These are phyloP conservation scores for Drosophila mettleri DNA, from an alignment of 2,888 invertebrate genomes.

Conservation along the genomic window DNA sequence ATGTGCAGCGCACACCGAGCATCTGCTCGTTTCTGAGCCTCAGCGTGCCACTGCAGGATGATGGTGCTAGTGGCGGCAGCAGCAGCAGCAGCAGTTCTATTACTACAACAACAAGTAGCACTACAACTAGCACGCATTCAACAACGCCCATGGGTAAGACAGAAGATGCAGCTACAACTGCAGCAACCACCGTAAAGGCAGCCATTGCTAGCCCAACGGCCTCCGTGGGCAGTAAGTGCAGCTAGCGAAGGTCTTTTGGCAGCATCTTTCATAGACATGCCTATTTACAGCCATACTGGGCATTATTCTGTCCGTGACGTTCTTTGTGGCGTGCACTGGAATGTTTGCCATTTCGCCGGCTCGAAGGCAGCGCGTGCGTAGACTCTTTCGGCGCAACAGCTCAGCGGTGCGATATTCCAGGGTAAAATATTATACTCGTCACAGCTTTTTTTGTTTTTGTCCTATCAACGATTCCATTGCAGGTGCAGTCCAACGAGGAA, in stretches of 20 bases:
- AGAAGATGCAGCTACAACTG: slow-evolving; percentile 47
- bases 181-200: slow-evolving; percentile 55
- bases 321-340: slow-evolving; percentile 77
- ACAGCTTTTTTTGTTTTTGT: too few species aligned
- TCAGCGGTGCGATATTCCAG: slow-evolving; percentile 82
- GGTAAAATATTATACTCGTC: slow-evolving; percentile 54
- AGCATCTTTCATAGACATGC: slow-evolving; percentile 16
- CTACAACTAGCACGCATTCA: slow-evolving; percentile 33
- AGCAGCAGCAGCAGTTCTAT: slow-evolving; percentile 14
- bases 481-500: slow-evolving; percentile 83
- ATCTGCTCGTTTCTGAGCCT: slow-evolving; percentile 83
- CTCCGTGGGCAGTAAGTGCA: slow-evolving; percentile 80
- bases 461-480: neutral
- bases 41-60: slow-evolving; percentile 34
- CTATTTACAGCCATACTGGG: slow-evolving; percentile 71
- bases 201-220: slow-evolving; percentile 64
- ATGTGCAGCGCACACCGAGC: slow-evolving; percentile 82
- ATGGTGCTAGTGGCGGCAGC: slow-evolving; percentile 15
- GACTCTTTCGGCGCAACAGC: slow-evolving; percentile 75
- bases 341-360: slow-evolving; percentile 80
- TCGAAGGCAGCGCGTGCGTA: slow-evolving; percentile 75
- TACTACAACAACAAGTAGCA: slow-evolving; percentile 23
- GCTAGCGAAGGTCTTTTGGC: slow-evolving; percentile 19
- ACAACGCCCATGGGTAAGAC: slow-evolving; percentile 64
- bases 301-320: slow-evolving; percentile 75